Conservation (phyloP, 35 echinoderm and acorn worm genomes). For the Hemicentrotus pulcherrimus region DNA sequence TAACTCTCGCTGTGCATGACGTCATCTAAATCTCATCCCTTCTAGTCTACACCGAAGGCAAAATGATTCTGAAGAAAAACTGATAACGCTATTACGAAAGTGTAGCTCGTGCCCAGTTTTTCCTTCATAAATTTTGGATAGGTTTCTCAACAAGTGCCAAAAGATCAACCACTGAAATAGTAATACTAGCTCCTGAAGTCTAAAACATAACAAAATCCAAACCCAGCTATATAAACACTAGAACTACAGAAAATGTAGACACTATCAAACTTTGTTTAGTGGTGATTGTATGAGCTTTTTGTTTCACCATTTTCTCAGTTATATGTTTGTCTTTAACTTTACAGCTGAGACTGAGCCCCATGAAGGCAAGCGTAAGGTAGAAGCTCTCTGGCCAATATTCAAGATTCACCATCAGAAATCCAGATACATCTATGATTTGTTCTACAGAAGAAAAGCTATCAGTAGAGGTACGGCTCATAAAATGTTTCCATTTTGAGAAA, state of each 20-base stretch:
- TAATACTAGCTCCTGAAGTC: no score
- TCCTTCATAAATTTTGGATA: no score
- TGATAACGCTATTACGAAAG: no score
- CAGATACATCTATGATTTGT: conserved; percentile 95
- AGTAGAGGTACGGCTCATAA: conserved; percentile 73
- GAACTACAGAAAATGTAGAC: not conserved
- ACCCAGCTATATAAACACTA: not conserved
- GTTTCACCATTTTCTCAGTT: not conserved
- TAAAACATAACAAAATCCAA: no score
- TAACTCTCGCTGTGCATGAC: no score
- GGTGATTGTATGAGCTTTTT: not conserved
- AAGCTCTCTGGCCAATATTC: conserved; percentile 97
- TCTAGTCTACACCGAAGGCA: no score
- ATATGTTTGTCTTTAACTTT: not conserved
- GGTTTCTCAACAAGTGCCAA: no score
- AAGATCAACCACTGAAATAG: no score
- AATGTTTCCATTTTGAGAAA: not conserved
- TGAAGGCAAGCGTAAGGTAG: conserved; percentile 98
- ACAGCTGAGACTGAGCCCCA: conserved; percentile 99
- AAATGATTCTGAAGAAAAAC: no score
- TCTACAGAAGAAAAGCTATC: conserved; percentile 96
- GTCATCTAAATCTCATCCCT: no score
- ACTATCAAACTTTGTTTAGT: not conserved
- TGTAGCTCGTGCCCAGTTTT: no score
- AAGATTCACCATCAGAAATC: conserved; percentile 99